Evolutionary conservation across 2,797 vertebrate species (phyloP), one percentile per base, ranked within the genome.

Genomic region (Fundulus diaphanus): DNA sequence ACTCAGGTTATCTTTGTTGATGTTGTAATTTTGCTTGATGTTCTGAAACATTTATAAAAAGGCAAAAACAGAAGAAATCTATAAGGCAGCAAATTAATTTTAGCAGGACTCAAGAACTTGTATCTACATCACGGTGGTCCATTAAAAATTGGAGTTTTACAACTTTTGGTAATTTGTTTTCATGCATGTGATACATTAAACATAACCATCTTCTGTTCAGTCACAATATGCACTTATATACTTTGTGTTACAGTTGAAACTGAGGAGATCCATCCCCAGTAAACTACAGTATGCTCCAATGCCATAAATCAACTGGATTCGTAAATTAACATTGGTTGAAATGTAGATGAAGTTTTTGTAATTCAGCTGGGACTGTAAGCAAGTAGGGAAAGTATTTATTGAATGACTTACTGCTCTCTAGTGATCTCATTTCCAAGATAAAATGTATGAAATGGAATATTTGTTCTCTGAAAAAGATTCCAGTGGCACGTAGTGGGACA

Each of bases 331-430:
- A 46, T 8, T 24, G 1, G n/a, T 29, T 73, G 46, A 7, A 20
- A 18, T 73, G 48, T 24, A 27, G 27, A 35, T 16, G 51, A 65
- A 65, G 48, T 49, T 12, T 27, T 66, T 66, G 3, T 65, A 65
- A 20, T 51, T 73, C 48, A 51, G 7, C 29, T 33, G 54, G 70
- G 48, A 70, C 52, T 15, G 20, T 54, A 37, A 37, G 51, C 24
- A 54, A 70, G 69, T 54, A 35, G 40, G 35, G 35, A 54, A 74
- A 67, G 15, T 42, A 29, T 63, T 71, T 27, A 49, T 46, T 15
- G 3, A 59, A 48, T 66, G 42, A 27, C 29, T 18, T 54, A 31
- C 29, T n/a, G 42, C 56, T 73, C 71, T 35, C 57, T 6, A 9
- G 11, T 18, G 73, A 7, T 35, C 51, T 35, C 65, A 33, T 68